A percentile compares a stretch with the other conserved stretches of the same genome.
phyloP scores from a whole-genome alignment of 1,140 invertebrate species.

The Spodoptera litura region DNA sequence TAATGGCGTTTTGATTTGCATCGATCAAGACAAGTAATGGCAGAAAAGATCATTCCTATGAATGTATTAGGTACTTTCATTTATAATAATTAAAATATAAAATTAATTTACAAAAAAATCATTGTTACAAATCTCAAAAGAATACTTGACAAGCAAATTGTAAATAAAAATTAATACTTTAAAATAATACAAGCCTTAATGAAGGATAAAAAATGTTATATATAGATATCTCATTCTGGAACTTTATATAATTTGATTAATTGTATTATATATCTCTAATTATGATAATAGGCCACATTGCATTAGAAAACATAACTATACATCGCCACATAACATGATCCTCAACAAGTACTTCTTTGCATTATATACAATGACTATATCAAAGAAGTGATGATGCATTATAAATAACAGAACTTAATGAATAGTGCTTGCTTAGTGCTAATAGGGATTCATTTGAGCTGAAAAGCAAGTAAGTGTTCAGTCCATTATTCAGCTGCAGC shows the following conservation, averaged over 20 bases:
- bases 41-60: slow-evolving; percentile 43
- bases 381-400: slow-evolving; percentile 77
- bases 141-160: slow-evolving; percentile 33
- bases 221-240: slow-evolving; percentile 74
- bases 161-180: slow-evolving; percentile 69
- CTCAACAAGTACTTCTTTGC: slow-evolving; percentile 75
- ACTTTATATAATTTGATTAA: slow-evolving; percentile 70
- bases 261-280: slow-evolving; percentile 62
- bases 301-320: slow-evolving; percentile 66
- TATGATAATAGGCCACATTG: slow-evolving; percentile 78
- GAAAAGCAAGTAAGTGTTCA: slow-evolving; percentile 68
- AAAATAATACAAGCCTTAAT: slow-evolving; percentile 73
- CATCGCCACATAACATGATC: slow-evolving; percentile 68
- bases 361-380: slow-evolving; percentile 83
- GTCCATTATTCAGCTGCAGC: slow-evolving; percentile 75
- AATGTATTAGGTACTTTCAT: slow-evolving; percentile 36
- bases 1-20: slow-evolving; percentile 37
- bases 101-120: slow-evolving; percentile 30
- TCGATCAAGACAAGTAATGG: slow-evolving; percentile 22
- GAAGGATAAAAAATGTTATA: slow-evolving; percentile 68
- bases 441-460: slow-evolving; percentile 81
- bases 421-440: slow-evolving; percentile 81
- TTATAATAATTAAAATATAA: slow-evolving; percentile 26
- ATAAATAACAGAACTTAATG: slow-evolving; percentile 80
- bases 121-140: slow-evolving; percentile 46